Conservation (phyloP, 2,797 vertebrate genomes). For the Nannoperca australis region DNA sequence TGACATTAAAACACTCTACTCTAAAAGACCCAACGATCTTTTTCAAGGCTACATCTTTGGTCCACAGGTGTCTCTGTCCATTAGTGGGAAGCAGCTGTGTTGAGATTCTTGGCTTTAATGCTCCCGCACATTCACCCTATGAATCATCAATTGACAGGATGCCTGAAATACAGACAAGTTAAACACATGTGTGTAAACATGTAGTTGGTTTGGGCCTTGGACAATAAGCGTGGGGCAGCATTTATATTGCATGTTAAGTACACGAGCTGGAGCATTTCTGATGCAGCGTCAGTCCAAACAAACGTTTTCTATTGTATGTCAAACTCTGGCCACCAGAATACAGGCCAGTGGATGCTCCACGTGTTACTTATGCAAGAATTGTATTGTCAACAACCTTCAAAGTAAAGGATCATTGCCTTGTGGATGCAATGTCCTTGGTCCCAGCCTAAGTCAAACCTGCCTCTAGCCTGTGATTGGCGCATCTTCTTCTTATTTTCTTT, state of each 20-base stretch:
- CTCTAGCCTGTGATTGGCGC: background rate
- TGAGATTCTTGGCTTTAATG: slow-evolving; percentile 6
- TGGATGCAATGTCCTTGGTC: background rate
- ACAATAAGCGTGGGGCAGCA: background rate
- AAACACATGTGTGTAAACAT: background rate
- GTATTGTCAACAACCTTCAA: background rate
- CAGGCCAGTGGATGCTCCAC: background rate
- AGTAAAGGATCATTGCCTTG: background rate
- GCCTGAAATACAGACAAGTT: background rate
- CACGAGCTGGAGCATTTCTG: background rate
- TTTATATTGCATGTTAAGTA: background rate
- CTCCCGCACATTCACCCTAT: slow-evolving; percentile 1
- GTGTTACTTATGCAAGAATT: background rate
- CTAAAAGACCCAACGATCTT: slow-evolving; percentile 2
- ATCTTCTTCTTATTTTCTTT: background rate
- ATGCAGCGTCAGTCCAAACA: background rate
- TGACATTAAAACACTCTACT: background rate
- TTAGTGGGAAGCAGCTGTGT: background rate
- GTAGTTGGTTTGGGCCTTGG: background rate
- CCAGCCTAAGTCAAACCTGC: background rate
- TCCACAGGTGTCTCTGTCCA: background rate
- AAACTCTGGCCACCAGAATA: background rate
- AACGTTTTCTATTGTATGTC: background rate
- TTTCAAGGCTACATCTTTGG: slow-evolving; percentile 3
- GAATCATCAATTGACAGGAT: slow-evolving; percentile 1